Evolutionary conservation across 2,888 invertebrate species (phyloP), one percentile per base, ranked within the genome.

Genomic region (Ophraella communa): DNA sequence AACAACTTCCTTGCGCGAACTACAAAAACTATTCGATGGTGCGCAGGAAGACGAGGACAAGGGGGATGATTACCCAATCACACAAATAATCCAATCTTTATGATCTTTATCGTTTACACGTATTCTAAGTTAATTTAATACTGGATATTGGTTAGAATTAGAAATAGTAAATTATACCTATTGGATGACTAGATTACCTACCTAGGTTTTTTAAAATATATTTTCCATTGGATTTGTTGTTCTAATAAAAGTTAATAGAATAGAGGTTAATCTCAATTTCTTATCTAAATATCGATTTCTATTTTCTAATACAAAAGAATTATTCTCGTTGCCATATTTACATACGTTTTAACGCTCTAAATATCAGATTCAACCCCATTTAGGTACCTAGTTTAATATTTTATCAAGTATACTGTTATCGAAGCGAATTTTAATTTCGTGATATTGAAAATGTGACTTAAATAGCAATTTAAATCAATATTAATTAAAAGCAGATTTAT

Each of bases 1-100:
- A 71, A 69, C 11, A n/a, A 17, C 11, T 49, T 23, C 47, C 42
- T 55, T 51, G 55, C 56, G 45, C 24, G 23, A 42, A 20, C 8
- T 11, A 27, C 4, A 30, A 33, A 61, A 39, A 54, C 20, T 2
- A 11, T 14, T 45, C 11, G n/a, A n/a, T 20, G 10, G 1, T 21
- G n/a, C 42, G 42, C 42, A 39, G 17, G 23, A 35, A 10, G 24
- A 55, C 10, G 20, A 24, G 42, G 55, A 14, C 14, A 27, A n/a
- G 55, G 4, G 44, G 45, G 56, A 45, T 45, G 45, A 45, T 27
- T 30, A 45, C 30, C 56, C 56, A 56, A 56, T 56, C 56, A 56
- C 30, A 18, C 18, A 30, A 56, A 21, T 20, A 33, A 56, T 18
- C 20, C 10, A 45, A 30, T 30, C 27, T 56, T 14, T 45, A 18